Conservation (phyloP, 2,797 vertebrate genomes). For the Lithobates sylvaticus region DNA sequence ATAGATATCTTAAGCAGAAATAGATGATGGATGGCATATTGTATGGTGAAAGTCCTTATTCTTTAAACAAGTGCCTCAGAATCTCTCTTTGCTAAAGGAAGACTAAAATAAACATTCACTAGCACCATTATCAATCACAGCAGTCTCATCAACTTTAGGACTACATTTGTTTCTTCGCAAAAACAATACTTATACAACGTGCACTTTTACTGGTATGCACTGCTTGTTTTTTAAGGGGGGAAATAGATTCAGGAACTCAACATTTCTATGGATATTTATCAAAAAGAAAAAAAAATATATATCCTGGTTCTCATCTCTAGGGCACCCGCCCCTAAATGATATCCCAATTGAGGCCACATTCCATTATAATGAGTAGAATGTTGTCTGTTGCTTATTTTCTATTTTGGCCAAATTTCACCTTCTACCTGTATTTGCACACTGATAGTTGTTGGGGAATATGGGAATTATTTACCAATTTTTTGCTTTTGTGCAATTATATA, state of each 20-base stretch:
- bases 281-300: no score
- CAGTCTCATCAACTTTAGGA: neutral
- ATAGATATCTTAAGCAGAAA: neutral
- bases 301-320: neutral
- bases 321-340: neutral
- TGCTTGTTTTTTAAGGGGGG: neutral
- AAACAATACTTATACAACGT: slow-evolving; percentile 26
- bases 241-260: slow-evolving; percentile 3
- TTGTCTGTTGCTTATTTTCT: neutral
- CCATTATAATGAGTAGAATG: neutral
- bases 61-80: neutral
- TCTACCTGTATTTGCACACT: no score
- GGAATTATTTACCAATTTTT: neutral
- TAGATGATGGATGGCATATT: neutral
- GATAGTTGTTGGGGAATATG: no score
- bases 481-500: no score
- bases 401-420: neutral
- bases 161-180: neutral
- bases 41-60: neutral
- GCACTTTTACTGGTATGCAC: slow-evolving; percentile 6
- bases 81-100: neutral
- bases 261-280: neutral
- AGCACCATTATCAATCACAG: slow-evolving; percentile 2
- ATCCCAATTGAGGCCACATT: neutral
- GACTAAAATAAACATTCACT: neutral